Percentiles rank a stretch among this genome's conserved stretches.
Conservation (phyloP, 2,888 invertebrate genomes). For the Amphimallon solstitiale region DNA sequence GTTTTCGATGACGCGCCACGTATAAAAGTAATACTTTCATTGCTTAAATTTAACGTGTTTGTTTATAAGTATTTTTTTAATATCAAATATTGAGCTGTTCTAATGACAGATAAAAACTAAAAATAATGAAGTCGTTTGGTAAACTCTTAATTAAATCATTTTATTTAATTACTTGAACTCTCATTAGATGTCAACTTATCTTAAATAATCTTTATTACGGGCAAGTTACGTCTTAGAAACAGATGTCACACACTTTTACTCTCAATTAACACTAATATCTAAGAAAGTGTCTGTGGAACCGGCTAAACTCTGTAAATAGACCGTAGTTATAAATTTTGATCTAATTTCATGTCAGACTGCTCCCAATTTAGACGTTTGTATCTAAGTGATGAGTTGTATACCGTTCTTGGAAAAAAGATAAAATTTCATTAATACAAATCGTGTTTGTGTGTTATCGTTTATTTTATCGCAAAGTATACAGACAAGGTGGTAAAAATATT, state of each 20-base stretch:
- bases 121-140: too few species aligned
- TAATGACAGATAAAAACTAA: too few species aligned
- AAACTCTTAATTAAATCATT: not conserved
- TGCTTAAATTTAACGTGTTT: too few species aligned
- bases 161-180: not conserved
- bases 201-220: not conserved
- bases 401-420: not conserved
- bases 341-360: slow-evolving; percentile 9
- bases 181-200: not conserved
- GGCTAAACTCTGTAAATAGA: slow-evolving; percentile 17
- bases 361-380: slow-evolving; percentile 17
- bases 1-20: too few species aligned
- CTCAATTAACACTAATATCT: slow-evolving; percentile 21
- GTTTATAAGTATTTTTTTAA: too few species aligned
- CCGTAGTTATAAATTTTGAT: slow-evolving; percentile 16
- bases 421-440: slow-evolving; percentile 1
- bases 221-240: not conserved
- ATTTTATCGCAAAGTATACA: too few species aligned
- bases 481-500: too few species aligned
- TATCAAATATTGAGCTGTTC: too few species aligned
- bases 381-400: not conserved
- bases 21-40: too few species aligned
- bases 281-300: slow-evolving; percentile 8
- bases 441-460: not conserved
- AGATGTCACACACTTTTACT: slow-evolving; percentile 23